Conservation (phyloP, 2,888 invertebrate genomes). For the Scelioninae gen. 1 region DNA sequence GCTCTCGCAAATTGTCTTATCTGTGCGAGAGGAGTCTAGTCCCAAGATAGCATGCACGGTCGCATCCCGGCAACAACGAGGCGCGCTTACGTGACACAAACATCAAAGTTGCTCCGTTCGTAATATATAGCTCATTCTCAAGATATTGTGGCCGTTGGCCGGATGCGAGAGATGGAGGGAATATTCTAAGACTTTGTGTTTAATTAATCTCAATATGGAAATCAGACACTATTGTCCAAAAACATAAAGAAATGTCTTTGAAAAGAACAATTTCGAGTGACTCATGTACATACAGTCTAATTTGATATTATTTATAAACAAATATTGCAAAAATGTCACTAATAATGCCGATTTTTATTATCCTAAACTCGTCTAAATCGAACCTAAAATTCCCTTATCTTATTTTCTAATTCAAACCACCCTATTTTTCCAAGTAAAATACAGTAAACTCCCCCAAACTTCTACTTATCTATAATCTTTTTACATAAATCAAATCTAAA, state of each 20-base stretch:
- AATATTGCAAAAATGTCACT: too few species aligned
- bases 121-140: slow-evolving; percentile 70
- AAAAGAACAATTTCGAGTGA: too few species aligned
- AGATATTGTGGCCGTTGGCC: slow-evolving; percentile 65
- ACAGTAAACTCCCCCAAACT: too few species aligned
- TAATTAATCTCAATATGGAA: slow-evolving; percentile 80
- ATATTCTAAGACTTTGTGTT: slow-evolving; percentile 75
- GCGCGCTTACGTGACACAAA: slow-evolving; percentile 76
- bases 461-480: too few species aligned
- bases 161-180: slow-evolving; percentile 62
- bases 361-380: too few species aligned
- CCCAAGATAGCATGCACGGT: slow-evolving; percentile 80
- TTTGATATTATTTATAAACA: too few species aligned
- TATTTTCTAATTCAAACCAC: too few species aligned
- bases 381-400: too few species aligned
- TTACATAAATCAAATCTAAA: too few species aligned
- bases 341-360: too few species aligned
- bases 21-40: slow-evolving; percentile 73
- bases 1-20: slow-evolving; percentile 67
- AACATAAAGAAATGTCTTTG: too few species aligned
- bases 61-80: slow-evolving; percentile 78
- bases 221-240: slow-evolving; percentile 44
- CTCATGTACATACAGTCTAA: too few species aligned
- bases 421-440: neutral
- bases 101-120: slow-evolving; percentile 77